Evolutionary conservation across 2,113 vertebrate genomes (phyloP), one percentile per base, ranked within the genome.

Genomic region (Rhineura floridana): DNA sequence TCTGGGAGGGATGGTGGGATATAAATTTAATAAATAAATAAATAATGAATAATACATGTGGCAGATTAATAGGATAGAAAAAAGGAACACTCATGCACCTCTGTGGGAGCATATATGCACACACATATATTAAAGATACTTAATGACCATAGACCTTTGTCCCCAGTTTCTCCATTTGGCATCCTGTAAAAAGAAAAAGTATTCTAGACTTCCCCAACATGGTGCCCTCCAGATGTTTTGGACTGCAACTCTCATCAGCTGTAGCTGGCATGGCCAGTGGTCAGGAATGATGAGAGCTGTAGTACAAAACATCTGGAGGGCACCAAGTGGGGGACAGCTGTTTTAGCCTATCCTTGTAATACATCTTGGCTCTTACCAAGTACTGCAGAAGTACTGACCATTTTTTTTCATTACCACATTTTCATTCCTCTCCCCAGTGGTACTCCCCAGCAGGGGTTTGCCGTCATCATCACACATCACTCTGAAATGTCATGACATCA

Each of bases 61-160:
- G 62, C n/a, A 82, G 1, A 39, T n/a, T 69, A 46, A 25, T 7
- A 89, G 63, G 73, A 21, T 46, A 1, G 50, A 81, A n/a, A 82
- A 81, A 87, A 81, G 52, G 70, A 50, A 81, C 85, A 86, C 55
- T 65, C 70, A 76, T 84, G 46, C 36, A 17, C 23, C 17, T 55
- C 33, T 28, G 42, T 11, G 8, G 25, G 15, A 59, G 7, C 48
- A 23, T 42, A 65, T 44, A 10, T 23, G 17, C 3, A 78, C 55
- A 46, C 9, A 8, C 55, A 65, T 50, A n/a, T 28, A 67, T 23
- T 9, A 67, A 46, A 50, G 42, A 78, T 52, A 19, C 28, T 78
- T 33, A n/a, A n/a, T 50, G 76, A 33, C 76, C 4, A 3, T 48
- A 78, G 17, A 15, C 33, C 13, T 78, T 52, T 78, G 28, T n/a